These are phyloP conservation scores for Aphidius ervi DNA, from an alignment of 1,140 invertebrate species.

Conservation along the genomic window DNA sequence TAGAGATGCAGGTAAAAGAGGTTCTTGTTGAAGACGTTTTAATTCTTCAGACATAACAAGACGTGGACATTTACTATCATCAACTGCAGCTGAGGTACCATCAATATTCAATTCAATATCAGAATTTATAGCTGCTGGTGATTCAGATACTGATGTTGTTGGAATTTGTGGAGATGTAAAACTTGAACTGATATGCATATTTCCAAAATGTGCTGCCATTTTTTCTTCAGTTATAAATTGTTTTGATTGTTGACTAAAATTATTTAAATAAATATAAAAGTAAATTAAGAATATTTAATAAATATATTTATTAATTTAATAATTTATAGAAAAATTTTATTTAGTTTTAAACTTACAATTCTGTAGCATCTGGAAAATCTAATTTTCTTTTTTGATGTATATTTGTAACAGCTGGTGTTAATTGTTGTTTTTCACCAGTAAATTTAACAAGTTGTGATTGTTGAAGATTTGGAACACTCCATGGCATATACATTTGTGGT, in stretches of 20 bases:
- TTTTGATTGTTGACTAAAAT: conserved; percentile 57
- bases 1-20: conserved; percentile 58
- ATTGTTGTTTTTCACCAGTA: conserved; percentile 34
- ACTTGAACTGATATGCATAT: conserved; percentile 62
- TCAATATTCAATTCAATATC: conserved; percentile 29
- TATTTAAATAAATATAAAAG: conserved; percentile 17
- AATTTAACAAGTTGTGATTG: conserved; percentile 41
- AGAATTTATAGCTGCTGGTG: conserved; percentile 16
- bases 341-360: conserved; percentile 31
- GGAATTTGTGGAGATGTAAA: conserved; percentile 28
- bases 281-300: conserved; percentile 1
- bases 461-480: conserved; percentile 38
- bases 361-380: conserved; percentile 35
- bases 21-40: conserved; percentile 60
- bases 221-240: conserved; percentile 77
- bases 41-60: conserved; percentile 68
- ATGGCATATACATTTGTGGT: conserved; percentile 45
- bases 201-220: conserved; percentile 71
- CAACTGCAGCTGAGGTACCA: conserved; percentile 25
- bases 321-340: background rate
- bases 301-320: background rate
- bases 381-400: conserved; percentile 45
- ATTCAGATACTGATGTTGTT: conserved; percentile 27
- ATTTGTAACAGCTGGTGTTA: conserved; percentile 16
- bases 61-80: conserved; percentile 34